phyloP scores from a whole-genome alignment of 2,888 invertebrate genomes.

The Zygothrica quintamaculata region DNA sequence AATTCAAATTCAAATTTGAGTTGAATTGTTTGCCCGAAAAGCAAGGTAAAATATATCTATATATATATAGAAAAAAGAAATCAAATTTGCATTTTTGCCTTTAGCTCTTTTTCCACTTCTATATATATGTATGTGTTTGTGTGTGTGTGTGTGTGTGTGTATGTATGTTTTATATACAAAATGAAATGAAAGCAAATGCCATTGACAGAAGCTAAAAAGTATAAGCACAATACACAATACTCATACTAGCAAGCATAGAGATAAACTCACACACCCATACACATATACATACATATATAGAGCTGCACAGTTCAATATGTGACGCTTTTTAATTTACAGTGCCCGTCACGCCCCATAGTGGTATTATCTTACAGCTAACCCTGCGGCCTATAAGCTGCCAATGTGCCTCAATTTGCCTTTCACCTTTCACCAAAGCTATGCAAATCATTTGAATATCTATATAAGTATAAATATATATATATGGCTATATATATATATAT shows the following conservation, averaged over 20 bases:
- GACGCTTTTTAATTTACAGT: slow-evolving; percentile 50
- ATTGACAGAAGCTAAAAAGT: slow-evolving; percentile 49
- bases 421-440: slow-evolving; percentile 22
- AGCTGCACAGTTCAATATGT: slow-evolving; percentile 17
- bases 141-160: slow-evolving; percentile 9
- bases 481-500: too few relatives aligned
- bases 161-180: slow-evolving; percentile 23
- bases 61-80: too few relatives aligned
- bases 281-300: slow-evolving; percentile 6
- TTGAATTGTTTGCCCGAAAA: slow-evolving; percentile 24
- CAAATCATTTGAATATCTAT: slow-evolving; percentile 40
- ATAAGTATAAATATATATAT: too few relatives aligned
- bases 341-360: slow-evolving; percentile 30
- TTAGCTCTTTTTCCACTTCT: slow-evolving; percentile 35
- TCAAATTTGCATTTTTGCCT: slow-evolving; percentile 53
- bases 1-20: slow-evolving; percentile 34
- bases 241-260: slow-evolving; percentile 36
- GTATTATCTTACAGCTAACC: too few relatives aligned
- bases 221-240: slow-evolving; percentile 32
- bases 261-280: slow-evolving; percentile 21
- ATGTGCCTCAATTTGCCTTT: slow-evolving; percentile 40
- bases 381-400: slow-evolving; percentile 41
- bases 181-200: slow-evolving; percentile 48
- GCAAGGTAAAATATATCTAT: slow-evolving; percentile 15
- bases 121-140: slow-evolving; percentile 6